These are phyloP conservation scores for Mustela nigripes DNA, from an alignment of 2,113 vertebrate genomes.

Conservation along the genomic window DNA sequence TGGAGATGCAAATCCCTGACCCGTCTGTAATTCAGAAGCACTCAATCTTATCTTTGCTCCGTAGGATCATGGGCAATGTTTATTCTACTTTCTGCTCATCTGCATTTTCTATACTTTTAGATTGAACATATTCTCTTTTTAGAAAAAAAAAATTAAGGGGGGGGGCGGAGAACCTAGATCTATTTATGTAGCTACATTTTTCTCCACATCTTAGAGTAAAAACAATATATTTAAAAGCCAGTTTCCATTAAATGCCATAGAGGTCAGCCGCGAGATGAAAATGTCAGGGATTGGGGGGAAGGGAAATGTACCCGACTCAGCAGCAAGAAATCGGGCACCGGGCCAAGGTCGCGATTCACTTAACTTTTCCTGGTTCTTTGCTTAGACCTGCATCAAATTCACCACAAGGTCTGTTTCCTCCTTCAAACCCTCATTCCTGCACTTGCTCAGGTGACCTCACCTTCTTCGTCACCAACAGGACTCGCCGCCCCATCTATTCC, in stretches of 20 bases:
- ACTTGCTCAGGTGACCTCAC: no score
- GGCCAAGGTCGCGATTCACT: background rate
- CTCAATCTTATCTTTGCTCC: background rate
- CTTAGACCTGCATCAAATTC: background rate
- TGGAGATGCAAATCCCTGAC: background rate
- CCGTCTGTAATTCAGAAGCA: background rate
- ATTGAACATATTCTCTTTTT: background rate
- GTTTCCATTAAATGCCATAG: background rate
- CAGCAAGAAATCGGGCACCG: background rate
- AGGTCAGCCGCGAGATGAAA: slow-evolving; percentile 27
- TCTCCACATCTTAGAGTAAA: slow-evolving; percentile 38
- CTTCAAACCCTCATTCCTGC: background rate
- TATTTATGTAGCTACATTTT: slow-evolving; percentile 4
- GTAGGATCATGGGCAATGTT: background rate
- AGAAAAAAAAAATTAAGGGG: background rate
- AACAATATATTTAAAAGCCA: slow-evolving; percentile 1
- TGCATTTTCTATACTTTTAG: background rate
- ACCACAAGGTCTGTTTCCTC: background rate
- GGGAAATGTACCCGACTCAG: fast-evolving
- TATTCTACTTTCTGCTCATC: background rate
- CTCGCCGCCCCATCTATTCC: background rate
- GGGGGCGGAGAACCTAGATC: background rate
- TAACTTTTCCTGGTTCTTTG: background rate
- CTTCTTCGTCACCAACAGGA: background rate
- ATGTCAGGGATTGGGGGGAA: background rate